Evolutionary conservation across 2,888 invertebrate genomes (phyloP).

Genomic region (Barypeithes pellucidus): DNA sequence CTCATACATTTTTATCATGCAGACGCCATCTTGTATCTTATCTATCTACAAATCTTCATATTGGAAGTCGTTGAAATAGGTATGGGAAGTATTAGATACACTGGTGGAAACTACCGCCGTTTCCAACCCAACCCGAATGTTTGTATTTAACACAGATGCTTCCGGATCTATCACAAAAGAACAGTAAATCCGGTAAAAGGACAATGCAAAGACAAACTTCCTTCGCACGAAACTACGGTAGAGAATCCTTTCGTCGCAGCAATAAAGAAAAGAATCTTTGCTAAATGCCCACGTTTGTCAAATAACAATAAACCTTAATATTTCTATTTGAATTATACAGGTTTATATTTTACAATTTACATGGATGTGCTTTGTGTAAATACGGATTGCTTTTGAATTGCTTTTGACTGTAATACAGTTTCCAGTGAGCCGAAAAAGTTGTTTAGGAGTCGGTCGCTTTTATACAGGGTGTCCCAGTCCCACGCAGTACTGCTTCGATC

Average conservation of each 20-base stretch:
- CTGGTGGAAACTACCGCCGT: constrained; percentile 29
- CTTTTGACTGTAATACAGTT: too few relatives aligned
- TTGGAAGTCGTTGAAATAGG: too few relatives aligned
- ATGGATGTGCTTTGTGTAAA: background rate
- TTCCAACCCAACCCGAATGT: constrained; percentile 33
- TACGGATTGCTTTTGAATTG: too few relatives aligned
- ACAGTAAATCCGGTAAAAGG: constrained; percentile 53
- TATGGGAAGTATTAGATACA: background rate
- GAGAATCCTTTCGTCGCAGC: constrained; percentile 45
- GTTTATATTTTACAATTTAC: background rate
- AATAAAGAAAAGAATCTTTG: constrained; percentile 29
- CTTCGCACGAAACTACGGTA: constrained; percentile 35
- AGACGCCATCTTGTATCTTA: too few relatives aligned
- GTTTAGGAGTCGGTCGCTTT: too few relatives aligned
- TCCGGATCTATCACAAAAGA: constrained; percentile 58
- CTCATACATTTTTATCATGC: too few relatives aligned
- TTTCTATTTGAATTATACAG: constrained; percentile 41
- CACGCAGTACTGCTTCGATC: too few relatives aligned
- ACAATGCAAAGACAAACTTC: constrained; percentile 57
- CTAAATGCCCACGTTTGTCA: constrained; percentile 38
- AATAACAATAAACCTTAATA: constrained; percentile 33
- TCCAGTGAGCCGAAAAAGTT: too few relatives aligned
- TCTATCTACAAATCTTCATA: too few relatives aligned
- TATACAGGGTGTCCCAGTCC: too few relatives aligned
- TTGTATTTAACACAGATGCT: constrained; percentile 60